Percentiles rank a stretch among this genome's conserved stretches.
Conservation (phyloP, 2,113 vertebrate species). For the Anser brachyrhynchus region DNA sequence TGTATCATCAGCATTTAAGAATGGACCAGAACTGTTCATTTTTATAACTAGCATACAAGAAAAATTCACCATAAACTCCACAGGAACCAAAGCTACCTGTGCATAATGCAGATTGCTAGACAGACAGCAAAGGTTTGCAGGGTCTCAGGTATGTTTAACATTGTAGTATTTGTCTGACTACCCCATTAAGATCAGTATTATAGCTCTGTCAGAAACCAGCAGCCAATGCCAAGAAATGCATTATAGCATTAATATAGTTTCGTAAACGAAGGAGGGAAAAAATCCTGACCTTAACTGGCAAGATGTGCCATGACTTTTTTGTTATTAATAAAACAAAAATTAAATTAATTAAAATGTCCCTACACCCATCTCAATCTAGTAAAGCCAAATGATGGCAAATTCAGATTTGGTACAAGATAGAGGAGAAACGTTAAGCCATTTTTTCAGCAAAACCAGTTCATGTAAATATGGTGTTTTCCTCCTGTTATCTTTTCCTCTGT, state of each 20-base stretch:
- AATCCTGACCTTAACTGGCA: background rate
- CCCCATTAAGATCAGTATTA: background rate
- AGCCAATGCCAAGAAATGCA: background rate
- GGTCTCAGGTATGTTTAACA: background rate
- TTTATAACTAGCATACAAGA: background rate
- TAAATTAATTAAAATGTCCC: background rate
- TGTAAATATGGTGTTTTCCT: background rate
- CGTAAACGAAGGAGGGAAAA: background rate
- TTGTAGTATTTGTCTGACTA: background rate
- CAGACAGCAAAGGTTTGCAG: background rate
- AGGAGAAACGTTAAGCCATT: background rate
- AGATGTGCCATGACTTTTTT: background rate
- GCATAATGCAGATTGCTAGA: background rate
- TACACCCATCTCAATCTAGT: background rate
- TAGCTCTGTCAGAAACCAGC: background rate
- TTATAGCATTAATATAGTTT: background rate
- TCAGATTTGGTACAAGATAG: background rate
- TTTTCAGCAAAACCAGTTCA: background rate
- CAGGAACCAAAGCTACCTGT: background rate
- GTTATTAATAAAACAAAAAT: background rate
- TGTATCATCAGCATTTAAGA: background rate
- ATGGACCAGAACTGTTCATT: background rate
- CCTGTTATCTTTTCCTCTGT: background rate
- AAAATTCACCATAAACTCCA: background rate
- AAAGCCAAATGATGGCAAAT: background rate